Conservation (phyloP, 1,140 invertebrate genomes). For the Myzus persicae region DNA sequence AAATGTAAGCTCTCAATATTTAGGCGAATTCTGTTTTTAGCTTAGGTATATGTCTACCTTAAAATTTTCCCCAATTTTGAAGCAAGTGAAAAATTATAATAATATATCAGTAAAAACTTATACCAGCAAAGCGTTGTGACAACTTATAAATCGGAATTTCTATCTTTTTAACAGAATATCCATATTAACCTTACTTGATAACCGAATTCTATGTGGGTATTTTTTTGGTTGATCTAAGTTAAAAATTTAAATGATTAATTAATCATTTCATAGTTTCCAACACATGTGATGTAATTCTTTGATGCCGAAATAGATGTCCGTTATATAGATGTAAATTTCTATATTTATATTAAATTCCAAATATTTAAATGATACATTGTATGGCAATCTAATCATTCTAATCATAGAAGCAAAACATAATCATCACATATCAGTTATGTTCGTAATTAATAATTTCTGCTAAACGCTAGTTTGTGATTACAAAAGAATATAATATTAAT, state of each 20-base stretch:
- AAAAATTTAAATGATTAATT: not conserved
- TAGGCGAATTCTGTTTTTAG: not conserved
- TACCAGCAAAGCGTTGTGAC: not conserved
- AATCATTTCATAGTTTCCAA: not conserved
- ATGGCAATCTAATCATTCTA: not conserved
- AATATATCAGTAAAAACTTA: not conserved
- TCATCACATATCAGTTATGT: not conserved
- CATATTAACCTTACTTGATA: not conserved
- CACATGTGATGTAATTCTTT: not conserved
- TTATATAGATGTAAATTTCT: not conserved
- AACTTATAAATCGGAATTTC: not conserved
- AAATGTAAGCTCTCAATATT: not conserved
- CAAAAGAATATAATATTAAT: not conserved
- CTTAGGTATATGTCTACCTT: not conserved
- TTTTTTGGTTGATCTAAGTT: not conserved
- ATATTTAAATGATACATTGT: not conserved
- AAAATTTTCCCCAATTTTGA: too few species aligned
- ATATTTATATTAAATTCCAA: not conserved
- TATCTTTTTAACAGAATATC: not conserved
- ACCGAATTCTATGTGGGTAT: not conserved
- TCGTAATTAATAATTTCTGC: not conserved
- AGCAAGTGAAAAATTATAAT: not conserved
- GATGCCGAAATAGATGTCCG: not conserved
- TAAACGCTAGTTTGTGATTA: not conserved
- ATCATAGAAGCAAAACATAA: not conserved